phyloP scores from a whole-genome alignment of 2,888 invertebrate genomes.

The Cremastinae sp. region DNA sequence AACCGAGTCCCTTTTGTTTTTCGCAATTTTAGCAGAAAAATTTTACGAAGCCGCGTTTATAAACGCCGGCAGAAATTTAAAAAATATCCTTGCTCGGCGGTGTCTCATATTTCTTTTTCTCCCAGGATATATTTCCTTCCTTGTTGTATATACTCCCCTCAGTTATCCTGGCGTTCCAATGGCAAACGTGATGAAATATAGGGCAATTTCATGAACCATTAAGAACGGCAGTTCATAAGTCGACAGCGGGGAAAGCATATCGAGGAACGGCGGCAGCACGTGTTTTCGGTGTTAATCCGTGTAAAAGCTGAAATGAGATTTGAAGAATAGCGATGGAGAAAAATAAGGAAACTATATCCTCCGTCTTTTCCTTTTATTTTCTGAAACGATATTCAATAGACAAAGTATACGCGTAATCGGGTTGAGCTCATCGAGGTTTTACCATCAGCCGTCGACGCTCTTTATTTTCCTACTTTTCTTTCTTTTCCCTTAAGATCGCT shows the following conservation, averaged over 20 bases:
- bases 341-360: background rate
- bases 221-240: slow-evolving; percentile 76
- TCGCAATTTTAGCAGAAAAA: no score
- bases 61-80: slow-evolving; percentile 6
- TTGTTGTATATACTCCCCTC: slow-evolving; percentile 26
- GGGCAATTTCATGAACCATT: slow-evolving; percentile 77
- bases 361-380: slow-evolving; percentile 22
- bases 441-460: background rate
- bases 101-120: slow-evolving; percentile 43
- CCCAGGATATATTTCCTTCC: slow-evolving; percentile 17
- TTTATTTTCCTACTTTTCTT: background rate
- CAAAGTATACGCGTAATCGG: slow-evolving; percentile 56
- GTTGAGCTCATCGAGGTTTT: slow-evolving; percentile 3
- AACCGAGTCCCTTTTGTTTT: no score
- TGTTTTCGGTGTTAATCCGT: slow-evolving; percentile 76
- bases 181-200: slow-evolving; percentile 72
- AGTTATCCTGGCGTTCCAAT: slow-evolving; percentile 58
- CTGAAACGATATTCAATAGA: slow-evolving; percentile 68
- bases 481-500: background rate
- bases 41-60: no score
- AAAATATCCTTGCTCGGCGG: slow-evolving; percentile 2
- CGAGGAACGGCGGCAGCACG: slow-evolving; percentile 67
- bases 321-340: slow-evolving; percentile 63
- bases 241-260: slow-evolving; percentile 56
- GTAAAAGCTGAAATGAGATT: slow-evolving; percentile 76